Evolutionary conservation across 2,797 vertebrate genomes (phyloP), one percentile per base, ranked within the genome.

Genomic region (Harpagifer antarcticus): DNA sequence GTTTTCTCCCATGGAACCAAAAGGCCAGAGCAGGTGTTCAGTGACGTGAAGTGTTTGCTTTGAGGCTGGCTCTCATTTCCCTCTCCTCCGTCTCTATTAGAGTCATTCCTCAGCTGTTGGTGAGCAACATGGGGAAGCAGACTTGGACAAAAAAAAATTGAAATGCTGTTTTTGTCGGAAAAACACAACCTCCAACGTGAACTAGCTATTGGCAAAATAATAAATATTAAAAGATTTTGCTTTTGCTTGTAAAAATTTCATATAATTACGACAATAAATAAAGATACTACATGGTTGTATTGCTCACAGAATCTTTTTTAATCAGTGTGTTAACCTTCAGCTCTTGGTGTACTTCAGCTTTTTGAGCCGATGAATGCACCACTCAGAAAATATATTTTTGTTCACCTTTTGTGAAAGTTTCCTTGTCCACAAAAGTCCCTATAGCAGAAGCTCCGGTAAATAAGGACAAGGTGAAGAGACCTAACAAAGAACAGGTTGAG

Each of bases 1-100:
- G 44, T 81, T 87, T 87, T 92, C 89, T 90, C 84, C 82, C 86
- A 86, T 79, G 76, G 66, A 86, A 84, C 75, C 70, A 81, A 86
- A 82, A 87, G 79, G 85, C 83, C 79, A 82, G 84, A 89, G 85
- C 93, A 94, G 91, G 93, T 94, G 92, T 89, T 89, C 59, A 57
- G 76, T 94, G 92, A 92, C 87, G 80, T 81, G 76, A 65, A 79
- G 61, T 84, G 88, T 88, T 92, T 92, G 87, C 87, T 90, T 83
- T 81, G 23, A 86, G 84, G 69, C 78, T 75, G 82, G 48, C 42
- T 76, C 85, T 79, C 58, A 60, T 82, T 90, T 89, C 85, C 85
- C 67, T 88, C 79, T 78, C 68, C 79, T 85, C 74, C 8, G 31
- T 82, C 79, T 83, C 69, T 76, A 59, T 83, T 79, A 63, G 79